These are phyloP conservation scores for Arctopsyche grandis DNA, from an alignment of 1,140 invertebrate species.

Conservation along the genomic window DNA sequence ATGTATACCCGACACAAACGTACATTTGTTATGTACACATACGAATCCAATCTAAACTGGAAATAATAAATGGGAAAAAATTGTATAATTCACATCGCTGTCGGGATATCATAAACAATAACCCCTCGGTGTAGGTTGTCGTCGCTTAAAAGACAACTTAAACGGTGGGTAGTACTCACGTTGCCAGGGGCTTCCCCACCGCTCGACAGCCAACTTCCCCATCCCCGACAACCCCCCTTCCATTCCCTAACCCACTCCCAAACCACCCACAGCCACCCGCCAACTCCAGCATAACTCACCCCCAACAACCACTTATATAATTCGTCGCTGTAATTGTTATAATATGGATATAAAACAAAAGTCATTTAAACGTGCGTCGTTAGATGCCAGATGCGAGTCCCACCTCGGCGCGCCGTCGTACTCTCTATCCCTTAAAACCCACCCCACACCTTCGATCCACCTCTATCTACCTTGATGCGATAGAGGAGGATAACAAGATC, in stretches of 20 bases:
- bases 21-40: no score
- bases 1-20: no score
- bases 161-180: slow-evolving; percentile 33
- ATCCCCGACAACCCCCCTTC: slow-evolving; percentile 28
- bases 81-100: background rate
- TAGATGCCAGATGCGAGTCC: slow-evolving; percentile 44
- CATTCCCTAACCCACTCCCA: background rate
- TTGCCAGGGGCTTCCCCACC: slow-evolving; percentile 14
- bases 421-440: background rate
- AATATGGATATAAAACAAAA: slow-evolving; percentile 54
- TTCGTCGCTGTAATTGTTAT: slow-evolving; percentile 53
- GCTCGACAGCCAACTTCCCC: background rate
- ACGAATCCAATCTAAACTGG: no score
- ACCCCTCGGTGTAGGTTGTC: slow-evolving; percentile 3
- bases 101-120: slow-evolving; percentile 16
- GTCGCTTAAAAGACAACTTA: slow-evolving; percentile 39
- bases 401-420: no score
- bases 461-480: slow-evolving; percentile 1
- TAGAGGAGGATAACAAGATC: background rate
- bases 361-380: slow-evolving; percentile 46
- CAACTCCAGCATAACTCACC: slow-evolving; percentile 22
- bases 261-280: slow-evolving; percentile 4
- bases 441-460: background rate
- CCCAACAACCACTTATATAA: slow-evolving; percentile 47
- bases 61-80: background rate